phyloP scores from a whole-genome alignment of 2,113 vertebrate genomes.

The Microtus richardsoni region DNA sequence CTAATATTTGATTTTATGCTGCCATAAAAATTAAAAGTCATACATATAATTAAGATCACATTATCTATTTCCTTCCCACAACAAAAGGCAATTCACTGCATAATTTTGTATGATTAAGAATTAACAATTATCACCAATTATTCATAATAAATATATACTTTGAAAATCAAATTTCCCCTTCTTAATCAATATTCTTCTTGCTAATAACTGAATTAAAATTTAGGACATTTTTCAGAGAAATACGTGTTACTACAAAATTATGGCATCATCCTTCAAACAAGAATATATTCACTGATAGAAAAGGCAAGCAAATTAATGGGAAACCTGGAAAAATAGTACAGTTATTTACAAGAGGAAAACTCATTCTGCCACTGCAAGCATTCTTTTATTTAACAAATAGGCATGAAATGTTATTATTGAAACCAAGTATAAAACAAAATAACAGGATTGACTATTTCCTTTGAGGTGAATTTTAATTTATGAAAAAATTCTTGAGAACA shows the following conservation, averaged over 20 bases:
- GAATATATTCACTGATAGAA: not conserved
- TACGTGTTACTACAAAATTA: constrained; percentile 29
- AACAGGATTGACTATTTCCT: not conserved
- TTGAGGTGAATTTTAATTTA: not conserved
- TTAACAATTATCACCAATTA: not conserved
- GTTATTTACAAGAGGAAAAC: not conserved
- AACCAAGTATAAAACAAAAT: not conserved
- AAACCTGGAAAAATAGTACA: not conserved
- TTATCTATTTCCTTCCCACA: not conserved
- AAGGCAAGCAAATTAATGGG: not conserved
- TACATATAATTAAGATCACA: not conserved
- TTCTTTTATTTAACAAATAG: not conserved
- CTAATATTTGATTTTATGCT: constrained; percentile 31
- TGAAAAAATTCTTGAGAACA: not conserved
- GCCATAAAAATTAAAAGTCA: not conserved
- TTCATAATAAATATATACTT: not conserved
- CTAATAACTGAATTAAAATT: not conserved
- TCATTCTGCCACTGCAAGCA: not conserved
- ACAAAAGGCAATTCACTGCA: not conserved
- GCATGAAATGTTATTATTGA: not conserved
- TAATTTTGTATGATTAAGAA: constrained; percentile 10
- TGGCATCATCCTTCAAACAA: not conserved
- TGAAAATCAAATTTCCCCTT: not conserved
- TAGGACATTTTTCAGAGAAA: constrained; percentile 2
- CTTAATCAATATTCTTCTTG: not conserved